Percentiles rank a stretch among this genome's conserved stretches.
Conservation (phyloP, 2,797 vertebrate species). For the Hybognathus amarus region DNA sequence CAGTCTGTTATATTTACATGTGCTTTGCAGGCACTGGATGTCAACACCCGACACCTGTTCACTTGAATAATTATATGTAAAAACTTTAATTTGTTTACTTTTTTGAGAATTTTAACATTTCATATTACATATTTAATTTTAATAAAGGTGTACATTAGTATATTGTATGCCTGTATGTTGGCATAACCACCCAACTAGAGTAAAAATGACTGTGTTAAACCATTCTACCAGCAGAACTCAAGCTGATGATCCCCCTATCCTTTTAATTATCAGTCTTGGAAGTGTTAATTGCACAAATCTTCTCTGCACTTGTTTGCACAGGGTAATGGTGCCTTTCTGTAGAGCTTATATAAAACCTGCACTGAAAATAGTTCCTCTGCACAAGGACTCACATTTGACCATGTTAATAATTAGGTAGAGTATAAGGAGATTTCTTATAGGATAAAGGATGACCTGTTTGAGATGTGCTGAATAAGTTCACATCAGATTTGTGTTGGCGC, state of each 20-base stretch:
- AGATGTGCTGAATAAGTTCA: slow-evolving; percentile 9
- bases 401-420: neutral
- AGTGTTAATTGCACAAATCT: slow-evolving; percentile 42
- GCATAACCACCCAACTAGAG: neutral
- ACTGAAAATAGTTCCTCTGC: slow-evolving; percentile 23
- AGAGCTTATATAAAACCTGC: slow-evolving; percentile 22
- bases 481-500: neutral
- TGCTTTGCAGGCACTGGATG: neutral
- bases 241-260: slow-evolving; percentile 9
- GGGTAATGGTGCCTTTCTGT: neutral
- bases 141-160: neutral
- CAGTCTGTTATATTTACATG: neutral
- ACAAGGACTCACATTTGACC: neutral
- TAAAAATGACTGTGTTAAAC: neutral
- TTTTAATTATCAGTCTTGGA: slow-evolving; percentile 55
- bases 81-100: neutral
- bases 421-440: neutral
- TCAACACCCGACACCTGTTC: neutral
- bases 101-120: neutral
- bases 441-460: neutral
- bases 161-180: neutral
- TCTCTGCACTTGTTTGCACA: neutral
- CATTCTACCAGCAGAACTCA: neutral
- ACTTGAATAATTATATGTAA: neutral
- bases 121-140: neutral